phyloP scores from a whole-genome alignment of 2,888 invertebrate species.

The Dolomedes plantarius region DNA sequence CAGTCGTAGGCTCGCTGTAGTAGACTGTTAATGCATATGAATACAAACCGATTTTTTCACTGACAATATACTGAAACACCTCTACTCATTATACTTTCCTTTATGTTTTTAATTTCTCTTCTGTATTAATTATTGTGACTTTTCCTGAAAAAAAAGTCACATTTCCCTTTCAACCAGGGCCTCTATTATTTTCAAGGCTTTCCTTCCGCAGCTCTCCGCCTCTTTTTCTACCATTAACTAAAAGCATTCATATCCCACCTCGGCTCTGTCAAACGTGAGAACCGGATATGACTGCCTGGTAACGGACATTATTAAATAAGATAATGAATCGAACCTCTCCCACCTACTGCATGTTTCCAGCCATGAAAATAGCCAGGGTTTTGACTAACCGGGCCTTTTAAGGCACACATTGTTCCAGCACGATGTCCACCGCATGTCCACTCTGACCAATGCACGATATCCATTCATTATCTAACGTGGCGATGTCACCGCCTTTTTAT shows the following conservation, averaged over 20 bases:
- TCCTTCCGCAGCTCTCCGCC: background rate
- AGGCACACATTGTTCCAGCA: slow-evolving; percentile 50
- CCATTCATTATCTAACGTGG: slow-evolving; percentile 64
- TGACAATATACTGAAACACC: no score
- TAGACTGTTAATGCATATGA: no score
- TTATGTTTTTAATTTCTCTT: no score
- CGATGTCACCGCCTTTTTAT: slow-evolving; percentile 60
- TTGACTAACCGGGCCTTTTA: slow-evolving; percentile 34
- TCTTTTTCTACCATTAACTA: background rate
- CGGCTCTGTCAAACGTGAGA: slow-evolving; percentile 9
- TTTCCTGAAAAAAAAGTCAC: no score
- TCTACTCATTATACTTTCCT: no score
- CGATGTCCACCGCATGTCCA: slow-evolving; percentile 24
- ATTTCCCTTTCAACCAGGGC: no score
- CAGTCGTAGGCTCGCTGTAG: no score
- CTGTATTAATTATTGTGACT: no score
- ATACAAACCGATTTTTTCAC: no score
- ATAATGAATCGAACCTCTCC: background rate
- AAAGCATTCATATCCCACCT: background rate
- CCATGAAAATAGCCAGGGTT: background rate
- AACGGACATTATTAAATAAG: slow-evolving; percentile 5
- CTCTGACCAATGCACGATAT: slow-evolving; percentile 21
- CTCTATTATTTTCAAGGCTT: background rate
- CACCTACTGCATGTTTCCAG: slow-evolving; percentile 9
- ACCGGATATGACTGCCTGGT: background rate